Evolutionary conservation across 1,140 invertebrate species (phyloP).

Genomic region (Bombus cullumanus): DNA sequence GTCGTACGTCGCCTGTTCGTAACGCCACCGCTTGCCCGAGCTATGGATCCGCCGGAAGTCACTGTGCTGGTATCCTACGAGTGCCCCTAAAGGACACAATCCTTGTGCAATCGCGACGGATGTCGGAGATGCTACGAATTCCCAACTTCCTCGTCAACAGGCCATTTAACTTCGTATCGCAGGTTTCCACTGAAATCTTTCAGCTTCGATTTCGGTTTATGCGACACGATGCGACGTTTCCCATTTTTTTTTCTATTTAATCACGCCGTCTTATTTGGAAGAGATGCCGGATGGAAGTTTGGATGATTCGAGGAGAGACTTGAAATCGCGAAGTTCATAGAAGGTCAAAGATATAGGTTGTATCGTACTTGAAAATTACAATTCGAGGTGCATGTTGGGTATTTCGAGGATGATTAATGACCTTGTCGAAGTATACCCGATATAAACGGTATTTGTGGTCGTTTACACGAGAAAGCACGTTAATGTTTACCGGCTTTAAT

Average conservation of each 20-base stretch:
- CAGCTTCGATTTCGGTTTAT: neutral
- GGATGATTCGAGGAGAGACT: neutral
- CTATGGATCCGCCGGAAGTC: slow-evolving; percentile 45
- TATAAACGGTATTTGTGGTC: neutral
- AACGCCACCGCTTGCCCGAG: slow-evolving; percentile 20
- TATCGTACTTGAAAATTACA: neutral
- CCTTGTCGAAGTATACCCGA: neutral
- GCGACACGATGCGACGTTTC: no score
- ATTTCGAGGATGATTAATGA: neutral
- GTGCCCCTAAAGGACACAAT: slow-evolving; percentile 12
- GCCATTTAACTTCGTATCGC: no score
- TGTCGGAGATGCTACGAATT: neutral
- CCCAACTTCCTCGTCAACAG: neutral
- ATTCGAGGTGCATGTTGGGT: neutral
- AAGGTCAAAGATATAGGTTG: neutral
- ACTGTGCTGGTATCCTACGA: slow-evolving; percentile 13
- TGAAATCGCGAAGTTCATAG: no score
- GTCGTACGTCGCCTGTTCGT: slow-evolving; percentile 5
- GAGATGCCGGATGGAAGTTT: neutral
- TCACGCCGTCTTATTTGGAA: neutral
- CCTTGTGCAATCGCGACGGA: neutral
- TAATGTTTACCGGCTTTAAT: slow-evolving; percentile 37
- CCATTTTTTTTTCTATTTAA: neutral
- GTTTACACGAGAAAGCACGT: slow-evolving; percentile 13
- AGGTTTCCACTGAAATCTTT: neutral